Evolutionary conservation across 2,797 vertebrate species (phyloP), one percentile per base, ranked within the genome.

Genomic region (Tarsius wallacei): DNA sequence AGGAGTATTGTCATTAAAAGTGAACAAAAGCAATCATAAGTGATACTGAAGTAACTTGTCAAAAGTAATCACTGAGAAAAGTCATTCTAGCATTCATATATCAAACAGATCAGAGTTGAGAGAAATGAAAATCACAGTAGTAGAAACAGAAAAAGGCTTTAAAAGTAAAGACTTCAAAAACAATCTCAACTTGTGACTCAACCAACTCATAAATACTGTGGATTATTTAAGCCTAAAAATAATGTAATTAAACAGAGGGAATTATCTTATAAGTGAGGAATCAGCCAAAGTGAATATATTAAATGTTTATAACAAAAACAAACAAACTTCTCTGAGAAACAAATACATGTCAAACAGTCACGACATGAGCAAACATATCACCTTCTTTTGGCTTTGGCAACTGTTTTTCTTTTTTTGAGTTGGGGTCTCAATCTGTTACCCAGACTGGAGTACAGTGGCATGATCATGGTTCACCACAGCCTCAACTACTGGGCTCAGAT

Each of bases 151-250:
- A 66, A 83, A 28, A 13, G 6, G 36, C 31, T n/a, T 59, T 77
- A 11, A 11, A 86, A 95, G 55, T 21, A 36, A 93, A 89, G 81
- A 21, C n/a, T 64, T 78, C 61, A 80, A 93, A 91, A 91, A 66
- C 19, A 87, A 90, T 81, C 36, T 81, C 33, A 63, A 90, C 76
- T 90, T 71, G 22, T 82, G 80, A 26, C 93, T 63, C 47, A 4
- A 68, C 7, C 19, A 85, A 84, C 15, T 78, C 84, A 95, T 57
- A 81, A 89, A 87, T 57, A 78, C 2, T 36, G 28, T 57, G 1
- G 31, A 93, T 70, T 22, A 93, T 13, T 77, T 63, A 74, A 81
- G 57, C 22, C 16, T 59, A 76, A 93, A 97, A 89, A 55, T 83
- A 73, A 74, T 33, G 2, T 51, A 78, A 90, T 63, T 49, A 55